Evolutionary conservation across 2,888 invertebrate genomes (phyloP).

Genomic region (Melanostoma mellinum): DNA sequence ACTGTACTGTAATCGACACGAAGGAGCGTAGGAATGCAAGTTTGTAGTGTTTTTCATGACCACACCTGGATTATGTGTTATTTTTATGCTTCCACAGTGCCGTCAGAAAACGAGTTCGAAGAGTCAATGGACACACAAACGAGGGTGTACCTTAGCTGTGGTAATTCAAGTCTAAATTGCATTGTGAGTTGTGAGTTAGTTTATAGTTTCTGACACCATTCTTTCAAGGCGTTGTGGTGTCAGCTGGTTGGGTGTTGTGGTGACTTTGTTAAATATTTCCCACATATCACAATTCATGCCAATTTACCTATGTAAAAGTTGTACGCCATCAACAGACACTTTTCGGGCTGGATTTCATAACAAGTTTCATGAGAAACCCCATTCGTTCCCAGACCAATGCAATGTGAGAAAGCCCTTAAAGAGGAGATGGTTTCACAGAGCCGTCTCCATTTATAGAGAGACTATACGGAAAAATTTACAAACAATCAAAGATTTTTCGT

Average conservation of each 20-base stretch:
- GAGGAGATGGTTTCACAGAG: constrained; percentile 10
- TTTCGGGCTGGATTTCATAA: constrained; percentile 65
- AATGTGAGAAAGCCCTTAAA: constrained; percentile 49
- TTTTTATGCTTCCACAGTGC: constrained; percentile 29
- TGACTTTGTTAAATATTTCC: constrained; percentile 47
- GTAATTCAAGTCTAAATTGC: constrained; percentile 55
- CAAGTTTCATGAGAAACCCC: constrained; percentile 58
- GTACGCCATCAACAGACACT: constrained; percentile 11
- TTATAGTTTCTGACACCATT: constrained; percentile 61
- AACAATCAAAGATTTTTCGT: constrained; percentile 55
- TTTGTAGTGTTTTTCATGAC: constrained; percentile 34
- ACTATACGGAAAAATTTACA: constrained; percentile 44
- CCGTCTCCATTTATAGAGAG: constrained; percentile 16
- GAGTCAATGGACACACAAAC: constrained; percentile 28
- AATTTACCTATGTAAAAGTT: constrained; percentile 25
- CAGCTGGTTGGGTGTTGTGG: constrained; percentile 2
- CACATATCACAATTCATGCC: constrained; percentile 33
- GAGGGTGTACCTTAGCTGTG: constrained; percentile 45
- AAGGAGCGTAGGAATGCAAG: constrained; percentile 44
- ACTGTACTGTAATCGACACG: constrained; percentile 42
- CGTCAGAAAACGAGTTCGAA: constrained; percentile 29
- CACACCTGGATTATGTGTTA: constrained; percentile 54
- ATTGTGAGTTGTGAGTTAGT: constrained; percentile 55
- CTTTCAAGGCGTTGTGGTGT: constrained; percentile 5
- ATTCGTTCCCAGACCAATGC: constrained; percentile 36